phyloP scores from a whole-genome alignment of 23 tunicate species.

The Styela clava region DNA sequence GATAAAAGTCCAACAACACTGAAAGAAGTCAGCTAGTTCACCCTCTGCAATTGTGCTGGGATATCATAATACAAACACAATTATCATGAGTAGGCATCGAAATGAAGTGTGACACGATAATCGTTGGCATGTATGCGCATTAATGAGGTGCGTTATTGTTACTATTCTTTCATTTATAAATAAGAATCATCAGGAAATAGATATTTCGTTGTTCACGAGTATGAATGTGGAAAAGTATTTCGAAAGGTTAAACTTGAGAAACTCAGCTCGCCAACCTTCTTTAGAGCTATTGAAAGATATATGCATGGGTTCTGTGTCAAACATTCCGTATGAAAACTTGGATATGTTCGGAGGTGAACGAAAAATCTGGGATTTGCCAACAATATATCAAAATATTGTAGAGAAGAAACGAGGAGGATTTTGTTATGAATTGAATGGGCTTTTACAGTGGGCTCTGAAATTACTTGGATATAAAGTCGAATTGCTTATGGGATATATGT shows the following conservation, averaged over 20 bases:
- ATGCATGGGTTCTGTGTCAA: conserved; percentile 41
- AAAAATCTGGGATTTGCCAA: conserved; percentile 28
- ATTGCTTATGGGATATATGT: conserved; percentile 42
- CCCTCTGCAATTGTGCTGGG: too few relatives aligned
- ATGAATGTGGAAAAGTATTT: neutral
- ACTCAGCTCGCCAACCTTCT: conserved; percentile 7
- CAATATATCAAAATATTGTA: conserved; percentile 43
- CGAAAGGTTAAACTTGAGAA: neutral
- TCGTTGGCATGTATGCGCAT: too few relatives aligned
- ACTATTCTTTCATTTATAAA: too few relatives aligned
- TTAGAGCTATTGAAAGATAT: conserved; percentile 32
- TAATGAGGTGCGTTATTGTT: too few relatives aligned
- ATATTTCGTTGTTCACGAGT: too few relatives aligned
- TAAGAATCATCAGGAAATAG: too few relatives aligned
- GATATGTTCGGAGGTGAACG: conserved; percentile 50
- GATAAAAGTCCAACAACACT: too few relatives aligned
- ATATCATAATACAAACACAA: too few relatives aligned
- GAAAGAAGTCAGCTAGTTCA: too few relatives aligned
- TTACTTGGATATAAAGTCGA: conserved; percentile 39
- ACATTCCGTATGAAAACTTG: conserved; percentile 46
- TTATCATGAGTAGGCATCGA: too few relatives aligned
- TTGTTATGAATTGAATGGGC: conserved; percentile 62
- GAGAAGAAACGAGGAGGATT: conserved; percentile 46
- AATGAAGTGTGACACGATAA: too few relatives aligned
- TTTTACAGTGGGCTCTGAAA: conserved; percentile 32